Base-by-base conservation (phyloP, 2,888 invertebrate genomes). In the Venustoraphidia nigricollis region DNA sequence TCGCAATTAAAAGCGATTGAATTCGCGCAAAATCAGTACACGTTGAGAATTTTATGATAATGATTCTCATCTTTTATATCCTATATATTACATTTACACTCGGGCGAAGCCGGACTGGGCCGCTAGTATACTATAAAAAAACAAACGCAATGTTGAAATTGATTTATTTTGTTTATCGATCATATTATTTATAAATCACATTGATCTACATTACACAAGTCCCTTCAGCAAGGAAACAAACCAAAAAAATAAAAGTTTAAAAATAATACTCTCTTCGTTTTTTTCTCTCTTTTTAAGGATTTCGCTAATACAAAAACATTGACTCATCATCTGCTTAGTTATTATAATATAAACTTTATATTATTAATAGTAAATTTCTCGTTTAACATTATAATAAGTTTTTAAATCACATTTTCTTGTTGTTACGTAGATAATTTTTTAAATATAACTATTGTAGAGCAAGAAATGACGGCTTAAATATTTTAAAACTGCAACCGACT, bases 81-180 rank as follows among this genome's bases (percentile, higher is more conserved):
- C n/a, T n/a, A n/a, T n/a, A n/a, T n/a, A n/a, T n/a, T n/a, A n/a
- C n/a, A n/a, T n/a, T n/a, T n/a, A n/a, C n/a, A n/a, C n/a, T n/a
- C n/a, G n/a, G n/a, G n/a, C n/a, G n/a, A n/a, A n/a, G n/a, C n/a
- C n/a, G n/a, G n/a, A n/a, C n/a, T n/a, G n/a, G n/a, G n/a, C n/a
- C n/a, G n/a, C n/a, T n/a, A n/a, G n/a, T n/a, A n/a, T n/a, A n/a
- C n/a, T n/a, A 17, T 6, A 27, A 27, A 27, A 27, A 27, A 39
- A 38, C n/a, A 39, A 39, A 39, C 40, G n/a, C 11, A 39, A 10
- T 53, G 60, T 58, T 61, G 59, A 61, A 63, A 63, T 59, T 62
- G 62, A 62, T 62, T 63, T 64, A 62, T 61, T 62, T 58, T 59
- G 55, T 59, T 57, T 57, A 59, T 60, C 58, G 59, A 59, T 62